Evolutionary conservation across 64 coral and sea anemone genomes (phyloP).

Genomic region (Catalaphyllia jardinei): DNA sequence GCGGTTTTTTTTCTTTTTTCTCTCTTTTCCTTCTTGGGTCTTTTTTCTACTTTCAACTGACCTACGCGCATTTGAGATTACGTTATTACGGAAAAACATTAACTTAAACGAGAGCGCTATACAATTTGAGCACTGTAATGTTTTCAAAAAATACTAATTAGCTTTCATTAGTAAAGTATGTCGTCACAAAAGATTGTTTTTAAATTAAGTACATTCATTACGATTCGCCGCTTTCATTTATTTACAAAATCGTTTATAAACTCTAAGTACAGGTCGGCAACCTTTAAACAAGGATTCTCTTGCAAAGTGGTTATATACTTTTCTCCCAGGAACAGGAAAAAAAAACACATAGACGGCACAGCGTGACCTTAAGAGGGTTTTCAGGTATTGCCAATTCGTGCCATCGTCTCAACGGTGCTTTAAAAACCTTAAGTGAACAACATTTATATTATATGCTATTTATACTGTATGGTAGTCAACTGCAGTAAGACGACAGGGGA

Average conservation of each 20-base stretch:
- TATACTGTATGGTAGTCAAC: background rate
- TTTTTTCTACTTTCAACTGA: too few relatives aligned
- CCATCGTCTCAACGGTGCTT: background rate
- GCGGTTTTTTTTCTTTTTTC: too few relatives aligned
- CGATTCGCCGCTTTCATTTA: background rate
- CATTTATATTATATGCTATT: background rate
- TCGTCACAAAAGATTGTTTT: background rate
- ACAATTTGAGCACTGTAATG: background rate
- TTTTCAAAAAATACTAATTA: background rate
- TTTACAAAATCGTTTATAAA: conserved; percentile 14
- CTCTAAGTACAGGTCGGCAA: background rate
- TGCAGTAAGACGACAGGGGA: background rate
- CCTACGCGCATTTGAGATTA: too few relatives aligned
- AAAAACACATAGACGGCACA: background rate
- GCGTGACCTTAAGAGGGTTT: too few relatives aligned
- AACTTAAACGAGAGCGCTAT: too few relatives aligned
- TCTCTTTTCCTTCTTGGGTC: too few relatives aligned
- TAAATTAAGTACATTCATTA: background rate
- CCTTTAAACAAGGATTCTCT: background rate
- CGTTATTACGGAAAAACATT: too few relatives aligned
- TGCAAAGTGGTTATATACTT: background rate
- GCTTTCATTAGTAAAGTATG: background rate
- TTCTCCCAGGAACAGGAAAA: background rate
- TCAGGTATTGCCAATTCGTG: background rate
- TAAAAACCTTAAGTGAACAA: background rate